These are phyloP conservation scores for Zootoca vivipara DNA, from an alignment of 2,113 vertebrate species.

Conservation along the genomic window DNA sequence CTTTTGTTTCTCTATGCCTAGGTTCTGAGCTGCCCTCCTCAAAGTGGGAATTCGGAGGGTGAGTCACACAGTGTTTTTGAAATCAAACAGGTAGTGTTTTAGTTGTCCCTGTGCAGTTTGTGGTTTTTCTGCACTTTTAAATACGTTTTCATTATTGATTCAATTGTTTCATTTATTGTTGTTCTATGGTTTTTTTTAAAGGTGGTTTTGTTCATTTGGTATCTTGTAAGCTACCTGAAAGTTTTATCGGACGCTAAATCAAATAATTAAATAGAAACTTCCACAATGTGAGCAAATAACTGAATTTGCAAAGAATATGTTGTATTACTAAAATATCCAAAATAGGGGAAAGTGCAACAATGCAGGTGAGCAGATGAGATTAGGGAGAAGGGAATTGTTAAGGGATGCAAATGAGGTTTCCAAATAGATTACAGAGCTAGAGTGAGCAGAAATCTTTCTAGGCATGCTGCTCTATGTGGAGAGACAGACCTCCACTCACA, in stretches of 20 bases:
- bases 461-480: neutral
- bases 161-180: neutral
- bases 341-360: neutral
- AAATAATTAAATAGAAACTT: neutral
- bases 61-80: neutral
- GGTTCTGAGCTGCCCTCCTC: neutral
- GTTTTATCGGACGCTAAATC: neutral
- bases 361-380: neutral
- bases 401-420: neutral
- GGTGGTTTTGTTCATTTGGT: neutral
- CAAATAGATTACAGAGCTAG: neutral
- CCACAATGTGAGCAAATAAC: neutral
- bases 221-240: neutral
- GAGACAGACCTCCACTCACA: neutral
- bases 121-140: neutral
- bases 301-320: neutral
- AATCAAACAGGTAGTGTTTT: neutral
- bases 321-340: neutral
- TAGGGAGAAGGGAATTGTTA: neutral
- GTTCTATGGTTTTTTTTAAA: neutral
- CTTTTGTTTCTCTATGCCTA: neutral
- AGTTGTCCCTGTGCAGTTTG: too few relatives aligned
- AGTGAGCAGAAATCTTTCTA: neutral
- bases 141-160: neutral
- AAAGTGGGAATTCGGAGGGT: neutral